Conservation (phyloP, 2,888 invertebrate species). For the Macaria liturata region DNA sequence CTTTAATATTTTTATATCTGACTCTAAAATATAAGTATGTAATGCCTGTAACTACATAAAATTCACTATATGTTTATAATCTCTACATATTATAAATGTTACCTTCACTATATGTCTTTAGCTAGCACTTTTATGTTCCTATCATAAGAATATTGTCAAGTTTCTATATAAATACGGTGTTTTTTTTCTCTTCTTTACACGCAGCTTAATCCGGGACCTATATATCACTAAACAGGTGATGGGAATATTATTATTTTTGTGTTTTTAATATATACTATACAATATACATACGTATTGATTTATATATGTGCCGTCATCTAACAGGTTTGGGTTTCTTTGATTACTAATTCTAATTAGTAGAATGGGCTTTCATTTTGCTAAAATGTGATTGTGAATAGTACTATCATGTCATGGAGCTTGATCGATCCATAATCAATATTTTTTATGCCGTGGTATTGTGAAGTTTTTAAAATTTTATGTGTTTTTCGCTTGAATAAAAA, state of each 20-base stretch:
- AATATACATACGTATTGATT: constrained; percentile 37
- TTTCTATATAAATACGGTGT: constrained; percentile 67
- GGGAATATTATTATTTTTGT: constrained; percentile 72
- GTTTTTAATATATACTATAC: constrained; percentile 42
- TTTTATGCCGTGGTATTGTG: too few species aligned
- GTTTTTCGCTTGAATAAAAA: too few species aligned
- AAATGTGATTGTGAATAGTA: background rate
- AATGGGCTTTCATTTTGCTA: constrained; percentile 6
- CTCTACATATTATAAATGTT: constrained; percentile 6
- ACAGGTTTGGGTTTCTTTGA: constrained; percentile 32
- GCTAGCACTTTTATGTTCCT: constrained; percentile 32
- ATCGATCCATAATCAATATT: too few species aligned
- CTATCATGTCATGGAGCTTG: background rate
- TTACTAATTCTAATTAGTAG: constrained; percentile 17
- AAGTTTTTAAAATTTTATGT: too few species aligned
- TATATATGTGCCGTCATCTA: constrained; percentile 31
- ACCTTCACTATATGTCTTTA: constrained; percentile 13
- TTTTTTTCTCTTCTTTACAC: constrained; percentile 82
- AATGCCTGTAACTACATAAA: constrained; percentile 6
- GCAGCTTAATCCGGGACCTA: constrained; percentile 84
- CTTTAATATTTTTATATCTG: too few species aligned
- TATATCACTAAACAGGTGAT: constrained; percentile 84
- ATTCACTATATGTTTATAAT: constrained; percentile 10
- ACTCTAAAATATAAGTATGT: background rate
- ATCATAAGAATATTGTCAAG: constrained; percentile 38